Evolutionary conservation across 2,888 invertebrate genomes (phyloP), one percentile per base, ranked within the genome.

Genomic region (Tetropium fuscum): DNA sequence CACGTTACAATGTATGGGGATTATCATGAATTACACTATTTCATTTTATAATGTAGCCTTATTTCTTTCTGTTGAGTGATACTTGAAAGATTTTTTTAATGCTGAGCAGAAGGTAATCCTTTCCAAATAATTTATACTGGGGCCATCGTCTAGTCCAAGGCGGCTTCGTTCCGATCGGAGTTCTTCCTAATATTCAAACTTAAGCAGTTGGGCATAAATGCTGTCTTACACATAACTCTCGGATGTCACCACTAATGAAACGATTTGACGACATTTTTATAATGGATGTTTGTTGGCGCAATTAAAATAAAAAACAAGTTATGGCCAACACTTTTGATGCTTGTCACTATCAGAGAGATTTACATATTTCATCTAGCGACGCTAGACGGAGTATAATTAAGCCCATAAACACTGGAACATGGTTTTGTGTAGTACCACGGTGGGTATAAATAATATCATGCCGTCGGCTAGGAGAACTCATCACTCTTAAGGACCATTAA

Each of bases 401-500:
- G 55, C 53, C 60, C 55, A 60, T 54, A 58, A 60, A 48, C 36
- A 34, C 48, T 36, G 25, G 48, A 48, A 48, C 48, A 48, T 58
- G 60, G 58, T 64, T 64, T 64, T 64, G 58, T 58, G 55, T 64
- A 64, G 60, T 64, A 60, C 55, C 58, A 56, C 44, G 63, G 60
- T 55, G 44, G 60, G 55, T 59, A 64, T 64, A 61, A 60, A 63
- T 63, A 64, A 64, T 60, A 53, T 32, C 49, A n/a, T 15, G 64
- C 69, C 68, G 44, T 47, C 51, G 61, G 71, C 69, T 55, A 66
- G 66, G 66, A 66, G 63, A 69, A 67, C 71, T 71, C 71, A 71
- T 70, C 71, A 69, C 68, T 57, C 65, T 64, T 68, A 64, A 60
- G 62, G 66, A 60, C 64, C 66, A 71, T 71, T 71, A 71, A 71